Percentiles rank a stretch among this genome's conserved stretches.
Evolutionary conservation across 2,797 vertebrate genomes (phyloP).

Genomic region (Astyanax mexicanus): DNA sequence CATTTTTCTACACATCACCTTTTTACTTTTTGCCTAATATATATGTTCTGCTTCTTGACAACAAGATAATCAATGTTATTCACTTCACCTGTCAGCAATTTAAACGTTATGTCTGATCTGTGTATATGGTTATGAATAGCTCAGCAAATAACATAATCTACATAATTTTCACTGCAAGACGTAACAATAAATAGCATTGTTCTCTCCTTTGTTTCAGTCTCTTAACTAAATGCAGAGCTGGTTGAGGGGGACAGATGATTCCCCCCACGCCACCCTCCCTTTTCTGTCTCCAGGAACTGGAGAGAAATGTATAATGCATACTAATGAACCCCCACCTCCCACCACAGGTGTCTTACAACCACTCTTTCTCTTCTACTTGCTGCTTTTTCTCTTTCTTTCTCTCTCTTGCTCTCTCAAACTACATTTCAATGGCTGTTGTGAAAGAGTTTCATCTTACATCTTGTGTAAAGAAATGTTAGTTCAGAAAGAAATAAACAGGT

Average conservation of each 20-base stretch:
- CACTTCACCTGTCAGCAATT: too few species aligned
- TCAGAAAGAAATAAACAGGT: background rate
- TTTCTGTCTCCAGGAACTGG: conserved; percentile 49
- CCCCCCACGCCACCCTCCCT: conserved; percentile 18
- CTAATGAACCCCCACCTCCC: conserved; percentile 60
- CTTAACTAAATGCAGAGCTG: conserved; percentile 31
- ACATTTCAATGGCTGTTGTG: background rate
- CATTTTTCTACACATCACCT: too few species aligned
- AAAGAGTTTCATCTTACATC: background rate
- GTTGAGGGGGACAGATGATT: conserved; percentile 27
- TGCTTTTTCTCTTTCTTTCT: conserved; percentile 16
- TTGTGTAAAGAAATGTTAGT: too few species aligned
- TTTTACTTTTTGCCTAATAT: too few species aligned
- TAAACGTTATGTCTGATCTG: too few species aligned
- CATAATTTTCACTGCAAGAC: conserved; percentile 8
- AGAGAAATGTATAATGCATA: conserved; percentile 59
- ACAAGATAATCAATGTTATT: too few species aligned
- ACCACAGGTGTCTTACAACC: conserved; percentile 59
- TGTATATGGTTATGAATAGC: too few species aligned
- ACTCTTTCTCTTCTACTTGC: conserved; percentile 25
- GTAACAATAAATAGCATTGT: conserved; percentile 16
- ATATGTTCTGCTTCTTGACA: too few species aligned
- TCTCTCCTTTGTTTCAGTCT: conserved; percentile 25
- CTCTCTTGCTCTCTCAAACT: conserved; percentile 15
- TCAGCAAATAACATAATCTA: background rate